Evolutionary conservation across 2,113 vertebrate genomes (phyloP).

Genomic region (Neoarius graeffei): DNA sequence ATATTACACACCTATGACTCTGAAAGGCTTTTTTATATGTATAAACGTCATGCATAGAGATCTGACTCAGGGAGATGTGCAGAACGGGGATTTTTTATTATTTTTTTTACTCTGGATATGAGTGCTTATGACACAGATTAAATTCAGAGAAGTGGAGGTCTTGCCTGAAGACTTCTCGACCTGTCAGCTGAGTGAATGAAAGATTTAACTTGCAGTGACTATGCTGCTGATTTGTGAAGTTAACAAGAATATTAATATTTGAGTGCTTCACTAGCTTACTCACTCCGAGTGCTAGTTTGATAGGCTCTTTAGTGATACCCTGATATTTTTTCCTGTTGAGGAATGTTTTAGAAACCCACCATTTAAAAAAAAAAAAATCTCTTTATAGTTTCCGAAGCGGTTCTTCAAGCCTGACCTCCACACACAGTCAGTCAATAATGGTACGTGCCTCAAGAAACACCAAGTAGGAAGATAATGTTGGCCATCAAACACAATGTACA

Average conservation of each 20-base stretch:
- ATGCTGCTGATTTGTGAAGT: constrained; percentile 25
- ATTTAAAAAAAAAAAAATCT: not conserved
- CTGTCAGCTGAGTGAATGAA: not conserved
- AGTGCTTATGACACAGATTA: constrained; percentile 31
- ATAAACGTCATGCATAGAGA: not conserved
- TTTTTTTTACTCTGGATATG: not conserved
- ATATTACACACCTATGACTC: not conserved
- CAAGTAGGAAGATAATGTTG: not conserved
- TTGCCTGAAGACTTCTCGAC: not conserved
- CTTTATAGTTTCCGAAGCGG: not conserved
- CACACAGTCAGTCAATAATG: not conserved
- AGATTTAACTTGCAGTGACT: constrained; percentile 17
- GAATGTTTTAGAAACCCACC: not conserved
- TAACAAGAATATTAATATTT: constrained; percentile 46
- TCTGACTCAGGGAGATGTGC: not conserved
- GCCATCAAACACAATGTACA: not conserved
- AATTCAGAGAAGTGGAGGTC: constrained; percentile 1
- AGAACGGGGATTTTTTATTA: not conserved
- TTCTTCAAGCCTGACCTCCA: constrained; percentile 14
- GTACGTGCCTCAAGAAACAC: not conserved
- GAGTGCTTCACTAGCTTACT: constrained; percentile 25
- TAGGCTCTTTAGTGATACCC: not conserved
- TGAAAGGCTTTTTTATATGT: not conserved
- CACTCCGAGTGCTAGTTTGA: not conserved
- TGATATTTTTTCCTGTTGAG: not conserved